phyloP scores from a whole-genome alignment of 2,797 vertebrate species.

The Huso huso region DNA sequence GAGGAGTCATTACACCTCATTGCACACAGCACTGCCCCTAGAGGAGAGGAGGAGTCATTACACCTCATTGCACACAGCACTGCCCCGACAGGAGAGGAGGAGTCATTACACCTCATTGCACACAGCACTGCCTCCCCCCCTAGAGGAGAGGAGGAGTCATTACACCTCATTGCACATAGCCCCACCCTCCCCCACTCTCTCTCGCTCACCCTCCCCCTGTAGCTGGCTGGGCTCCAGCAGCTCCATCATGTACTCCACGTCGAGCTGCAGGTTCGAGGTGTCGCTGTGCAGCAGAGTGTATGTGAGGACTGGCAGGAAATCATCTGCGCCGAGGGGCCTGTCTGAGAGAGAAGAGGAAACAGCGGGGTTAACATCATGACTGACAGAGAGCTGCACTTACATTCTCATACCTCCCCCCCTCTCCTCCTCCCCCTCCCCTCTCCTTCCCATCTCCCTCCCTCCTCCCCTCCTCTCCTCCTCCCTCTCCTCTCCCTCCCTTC shows the following conservation, averaged over 20 bases:
- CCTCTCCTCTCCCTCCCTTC: too few relatives aligned
- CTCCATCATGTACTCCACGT: conserved; percentile 89
- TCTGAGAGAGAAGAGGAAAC: conserved; percentile 26
- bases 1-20: too few relatives aligned
- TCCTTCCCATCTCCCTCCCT: too few relatives aligned
- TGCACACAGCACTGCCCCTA: background rate
- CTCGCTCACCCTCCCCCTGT: conserved; percentile 68
- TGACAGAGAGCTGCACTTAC: background rate
- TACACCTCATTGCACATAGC: background rate
- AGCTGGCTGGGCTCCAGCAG: conserved; percentile 76
- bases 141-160: background rate
- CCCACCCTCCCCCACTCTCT: too few relatives aligned
- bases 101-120: background rate
- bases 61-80: background rate
- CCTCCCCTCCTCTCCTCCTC: too few relatives aligned
- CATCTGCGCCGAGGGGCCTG: conserved; percentile 68
- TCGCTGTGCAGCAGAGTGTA: conserved; percentile 73
- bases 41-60: background rate
- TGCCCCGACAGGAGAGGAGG: background rate
- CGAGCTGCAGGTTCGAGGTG: conserved; percentile 63
- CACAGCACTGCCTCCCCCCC: background rate
- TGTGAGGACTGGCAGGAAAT: conserved; percentile 78
- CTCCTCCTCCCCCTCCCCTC: too few relatives aligned
- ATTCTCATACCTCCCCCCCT: too few relatives aligned
- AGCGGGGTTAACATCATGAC: background rate